Percentiles rank a stretch among this genome's conserved stretches.
Conservation (phyloP, 2,888 invertebrate species). For the Fragum sueziense region DNA sequence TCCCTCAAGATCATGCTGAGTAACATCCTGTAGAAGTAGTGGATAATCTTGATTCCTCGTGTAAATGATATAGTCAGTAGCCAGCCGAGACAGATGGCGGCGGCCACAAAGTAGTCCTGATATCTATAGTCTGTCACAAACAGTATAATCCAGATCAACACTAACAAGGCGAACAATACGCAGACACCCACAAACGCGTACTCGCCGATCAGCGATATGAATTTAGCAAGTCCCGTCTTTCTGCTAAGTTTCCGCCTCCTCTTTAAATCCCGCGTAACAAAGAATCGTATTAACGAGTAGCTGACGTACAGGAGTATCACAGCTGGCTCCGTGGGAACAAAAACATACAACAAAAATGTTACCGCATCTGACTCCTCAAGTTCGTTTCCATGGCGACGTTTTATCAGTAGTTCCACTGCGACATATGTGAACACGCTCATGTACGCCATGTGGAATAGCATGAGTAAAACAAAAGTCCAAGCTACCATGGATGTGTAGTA, state of each 20-base stretch:
- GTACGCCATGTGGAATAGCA: constrained; percentile 77
- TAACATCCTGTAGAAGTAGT: constrained; percentile 80
- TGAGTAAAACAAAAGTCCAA: constrained; percentile 73
- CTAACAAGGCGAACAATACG: constrained; percentile 66
- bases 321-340: constrained; percentile 71
- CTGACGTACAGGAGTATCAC: constrained; percentile 65
- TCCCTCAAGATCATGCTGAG: constrained; percentile 79
- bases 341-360: constrained; percentile 62
- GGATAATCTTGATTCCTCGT: constrained; percentile 77
- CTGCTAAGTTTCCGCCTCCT: constrained; percentile 40
- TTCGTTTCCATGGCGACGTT: constrained; percentile 51
- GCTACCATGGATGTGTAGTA: constrained; percentile 76
- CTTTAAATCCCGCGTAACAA: constrained; percentile 35
- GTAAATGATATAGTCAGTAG: constrained; percentile 78
- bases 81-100: constrained; percentile 79
- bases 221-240: constrained; percentile 31
- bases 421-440: constrained; percentile 76
- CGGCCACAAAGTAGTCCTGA: constrained; percentile 76
- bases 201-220: constrained; percentile 36
- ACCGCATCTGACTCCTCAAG: constrained; percentile 48
- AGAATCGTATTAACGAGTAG: constrained; percentile 43
- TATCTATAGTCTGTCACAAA: constrained; percentile 58
- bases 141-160: constrained; percentile 73
- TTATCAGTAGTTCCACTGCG: constrained; percentile 61
- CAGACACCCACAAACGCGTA: constrained; percentile 51